Percentiles rank a stretch among this genome's conserved stretches.
These are phyloP conservation scores for Chloroclysta siterata DNA, from an alignment of 2,888 invertebrate species.

Conservation along the genomic window DNA sequence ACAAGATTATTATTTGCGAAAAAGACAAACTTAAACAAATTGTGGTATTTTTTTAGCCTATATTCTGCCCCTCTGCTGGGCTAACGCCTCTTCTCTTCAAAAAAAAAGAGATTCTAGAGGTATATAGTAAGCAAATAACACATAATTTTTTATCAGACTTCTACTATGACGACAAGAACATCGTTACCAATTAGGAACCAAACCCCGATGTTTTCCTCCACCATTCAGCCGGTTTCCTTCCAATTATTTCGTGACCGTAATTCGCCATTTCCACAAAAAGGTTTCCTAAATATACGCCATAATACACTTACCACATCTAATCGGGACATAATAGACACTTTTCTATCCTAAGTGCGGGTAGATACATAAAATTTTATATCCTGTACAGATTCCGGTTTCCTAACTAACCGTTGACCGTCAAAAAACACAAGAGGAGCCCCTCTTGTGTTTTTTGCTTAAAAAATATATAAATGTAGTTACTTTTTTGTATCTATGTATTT, in stretches of 20 bases:
- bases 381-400: constrained; percentile 1
- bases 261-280: constrained; percentile 2
- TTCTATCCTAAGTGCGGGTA: constrained; percentile 13
- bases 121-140: too few relatives aligned
- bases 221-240: constrained; percentile 5
- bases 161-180: not conserved
- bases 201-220: constrained; percentile 6
- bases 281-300: not conserved
- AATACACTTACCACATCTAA: constrained; percentile 15
- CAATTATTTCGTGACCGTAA: constrained; percentile 1
- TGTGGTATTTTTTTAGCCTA: too few relatives aligned
- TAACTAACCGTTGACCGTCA: not conserved
- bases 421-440: too few relatives aligned
- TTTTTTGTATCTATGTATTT: too few relatives aligned
- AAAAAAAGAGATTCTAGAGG: too few relatives aligned
- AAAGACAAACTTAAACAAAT: too few relatives aligned
- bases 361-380: constrained; percentile 20
- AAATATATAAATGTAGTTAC: too few relatives aligned
- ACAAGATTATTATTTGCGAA: too few relatives aligned
- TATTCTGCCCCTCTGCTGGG: too few relatives aligned
- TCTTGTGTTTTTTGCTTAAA: too few relatives aligned
- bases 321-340: constrained; percentile 18
- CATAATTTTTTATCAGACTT: too few relatives aligned
- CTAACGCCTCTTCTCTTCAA: too few relatives aligned
- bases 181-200: not conserved